Percentiles rank a stretch among this genome's conserved stretches.
These are phyloP conservation scores for Austrofundulus limnaeus DNA, from an alignment of 2,113 vertebrate species.

Conservation along the genomic window DNA sequence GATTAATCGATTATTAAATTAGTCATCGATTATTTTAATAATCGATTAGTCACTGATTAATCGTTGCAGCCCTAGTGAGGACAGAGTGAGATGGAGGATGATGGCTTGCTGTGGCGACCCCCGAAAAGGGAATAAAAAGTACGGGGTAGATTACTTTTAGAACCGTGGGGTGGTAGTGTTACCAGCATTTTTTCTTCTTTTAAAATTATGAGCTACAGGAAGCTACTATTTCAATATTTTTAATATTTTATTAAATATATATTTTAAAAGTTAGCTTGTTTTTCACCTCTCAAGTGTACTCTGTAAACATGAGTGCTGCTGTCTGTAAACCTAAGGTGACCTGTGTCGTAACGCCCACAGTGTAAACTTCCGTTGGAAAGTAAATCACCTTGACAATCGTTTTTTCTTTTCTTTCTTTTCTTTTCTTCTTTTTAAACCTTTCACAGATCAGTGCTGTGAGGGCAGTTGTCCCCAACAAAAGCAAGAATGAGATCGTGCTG, in stretches of 20 bases:
- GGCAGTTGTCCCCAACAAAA: slow-evolving; percentile 93
- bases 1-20: too few relatives aligned
- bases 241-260: too few relatives aligned
- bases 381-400: neutral
- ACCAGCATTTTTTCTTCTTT: neutral
- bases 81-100: too few relatives aligned
- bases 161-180: neutral
- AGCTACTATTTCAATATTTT: neutral
- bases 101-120: too few relatives aligned
- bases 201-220: neutral
- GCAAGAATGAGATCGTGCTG: slow-evolving; percentile 96
- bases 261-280: too few relatives aligned
- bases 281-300: too few relatives aligned
- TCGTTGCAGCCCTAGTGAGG: too few relatives aligned
- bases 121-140: too few relatives aligned
- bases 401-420: too few relatives aligned
- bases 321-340: neutral
- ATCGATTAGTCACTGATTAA: too few relatives aligned
- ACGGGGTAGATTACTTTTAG: neutral
- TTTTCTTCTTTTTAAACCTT: neutral
- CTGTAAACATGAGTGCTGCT: neutral
- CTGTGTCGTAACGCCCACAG: neutral
- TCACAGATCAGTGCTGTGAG: slow-evolving; percentile 89
- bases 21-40: too few relatives aligned
- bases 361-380: neutral